phyloP scores from a whole-genome alignment of 2,888 invertebrate species.

The Aporophyla nigra region DNA sequence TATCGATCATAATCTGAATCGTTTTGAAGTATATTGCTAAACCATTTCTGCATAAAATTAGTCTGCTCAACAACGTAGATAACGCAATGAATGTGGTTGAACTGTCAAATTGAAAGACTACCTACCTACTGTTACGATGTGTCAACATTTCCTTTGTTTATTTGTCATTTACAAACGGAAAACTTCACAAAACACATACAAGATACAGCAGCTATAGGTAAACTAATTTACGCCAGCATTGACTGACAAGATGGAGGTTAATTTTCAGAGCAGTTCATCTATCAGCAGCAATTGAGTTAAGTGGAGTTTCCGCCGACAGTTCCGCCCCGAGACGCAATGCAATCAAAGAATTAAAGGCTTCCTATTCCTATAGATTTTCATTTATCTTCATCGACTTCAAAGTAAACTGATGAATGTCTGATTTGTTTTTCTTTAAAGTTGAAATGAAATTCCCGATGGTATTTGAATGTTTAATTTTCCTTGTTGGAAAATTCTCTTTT shows the following conservation, averaged over 20 bases:
- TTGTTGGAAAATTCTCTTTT: background rate
- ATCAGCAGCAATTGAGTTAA: constrained; percentile 81
- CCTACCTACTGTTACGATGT: too few species aligned
- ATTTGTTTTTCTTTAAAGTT: constrained; percentile 17
- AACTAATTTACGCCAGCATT: constrained; percentile 47
- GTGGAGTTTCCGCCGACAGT: constrained; percentile 76
- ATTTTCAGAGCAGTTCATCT: constrained; percentile 67
- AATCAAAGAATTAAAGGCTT: constrained; percentile 69
- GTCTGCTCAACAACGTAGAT: too few species aligned
- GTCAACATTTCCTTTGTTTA: background rate
- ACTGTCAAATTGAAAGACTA: too few species aligned
- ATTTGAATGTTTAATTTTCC: background rate
- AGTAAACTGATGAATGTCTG: constrained; percentile 13
- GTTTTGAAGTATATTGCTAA: too few species aligned
- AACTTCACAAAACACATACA: constrained; percentile 5
- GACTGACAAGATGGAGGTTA: constrained; percentile 54
- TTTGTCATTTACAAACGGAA: constrained; percentile 1
- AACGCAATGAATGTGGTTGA: too few species aligned
- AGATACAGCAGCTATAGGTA: background rate
- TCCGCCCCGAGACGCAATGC: constrained; percentile 70
- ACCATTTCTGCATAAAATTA: too few species aligned
- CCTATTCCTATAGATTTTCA: constrained; percentile 54
- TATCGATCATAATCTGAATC: too few species aligned
- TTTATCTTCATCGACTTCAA: constrained; percentile 39
- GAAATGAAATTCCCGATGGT: constrained; percentile 22